Evolutionary conservation across 1,140 invertebrate species (phyloP).

Genomic region (Cydia pomonella): DNA sequence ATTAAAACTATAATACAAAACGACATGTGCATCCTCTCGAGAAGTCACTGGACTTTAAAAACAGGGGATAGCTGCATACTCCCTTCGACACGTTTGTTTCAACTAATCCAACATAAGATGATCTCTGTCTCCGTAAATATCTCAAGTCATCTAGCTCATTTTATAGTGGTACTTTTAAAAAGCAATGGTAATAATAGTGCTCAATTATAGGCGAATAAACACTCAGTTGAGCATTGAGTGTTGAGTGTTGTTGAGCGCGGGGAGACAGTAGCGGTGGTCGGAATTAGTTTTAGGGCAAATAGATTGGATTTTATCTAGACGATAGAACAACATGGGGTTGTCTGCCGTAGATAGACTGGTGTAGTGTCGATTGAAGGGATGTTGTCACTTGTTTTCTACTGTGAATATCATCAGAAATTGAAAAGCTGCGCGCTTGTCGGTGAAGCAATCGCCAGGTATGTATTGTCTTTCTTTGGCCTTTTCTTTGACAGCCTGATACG

Average conservation of each 20-base stretch:
- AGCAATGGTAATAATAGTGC: slow-evolving; percentile 48
- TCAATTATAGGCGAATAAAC: slow-evolving; percentile 69
- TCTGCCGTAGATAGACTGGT: not conserved
- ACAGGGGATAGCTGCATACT: slow-evolving; percentile 49
- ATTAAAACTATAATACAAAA: slow-evolving; percentile 47
- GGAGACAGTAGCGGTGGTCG: not conserved
- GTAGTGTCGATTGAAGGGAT: not conserved
- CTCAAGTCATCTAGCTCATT: not conserved
- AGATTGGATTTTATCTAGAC: slow-evolving; percentile 21
- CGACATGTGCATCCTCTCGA: slow-evolving; percentile 63
- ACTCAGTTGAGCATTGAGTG: slow-evolving; percentile 39
- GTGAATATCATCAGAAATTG: not conserved
- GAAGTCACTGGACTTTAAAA: slow-evolving; percentile 58
- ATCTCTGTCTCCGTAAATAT: slow-evolving; percentile 24
- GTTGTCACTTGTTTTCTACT: not conserved
- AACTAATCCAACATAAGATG: not conserved
- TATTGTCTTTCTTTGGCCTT: too few species aligned
- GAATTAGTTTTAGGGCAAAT: slow-evolving; percentile 32
- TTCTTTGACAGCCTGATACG: too few species aligned
- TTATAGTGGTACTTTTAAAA: not conserved
- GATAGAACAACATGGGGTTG: slow-evolving; percentile 43
- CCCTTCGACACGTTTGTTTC: not conserved
- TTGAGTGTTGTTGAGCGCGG: slow-evolving; percentile 7
- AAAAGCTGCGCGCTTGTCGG: too few species aligned
- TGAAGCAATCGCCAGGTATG: too few species aligned